Evolutionary conservation across 2,888 invertebrate genomes (phyloP).

Genomic region (Cyclophora albipunctata): DNA sequence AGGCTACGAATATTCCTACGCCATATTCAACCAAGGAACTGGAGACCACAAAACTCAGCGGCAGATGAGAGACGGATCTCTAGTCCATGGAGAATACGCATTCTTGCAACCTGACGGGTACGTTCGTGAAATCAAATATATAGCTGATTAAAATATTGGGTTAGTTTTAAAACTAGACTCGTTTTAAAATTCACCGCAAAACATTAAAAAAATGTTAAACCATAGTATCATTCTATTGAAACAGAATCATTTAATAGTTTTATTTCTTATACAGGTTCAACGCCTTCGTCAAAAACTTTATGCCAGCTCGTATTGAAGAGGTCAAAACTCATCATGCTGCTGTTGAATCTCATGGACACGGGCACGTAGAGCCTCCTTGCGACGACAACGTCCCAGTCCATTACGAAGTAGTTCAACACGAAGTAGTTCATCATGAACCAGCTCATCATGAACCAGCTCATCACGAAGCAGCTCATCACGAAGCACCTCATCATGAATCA

Average conservation of each 20-base stretch:
- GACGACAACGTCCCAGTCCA: constrained; percentile 4
- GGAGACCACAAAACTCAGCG: constrained; percentile 72
- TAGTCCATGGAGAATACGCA: constrained; percentile 70
- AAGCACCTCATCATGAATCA: neutral
- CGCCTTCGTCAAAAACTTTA: constrained; percentile 53
- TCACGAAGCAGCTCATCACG: neutral
- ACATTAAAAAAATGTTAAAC: too few relatives aligned
- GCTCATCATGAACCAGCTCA: neutral
- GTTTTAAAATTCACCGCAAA: too few relatives aligned
- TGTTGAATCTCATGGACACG: constrained; percentile 17
- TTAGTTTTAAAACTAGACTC: constrained; percentile 8
- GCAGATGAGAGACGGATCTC: constrained; percentile 69
- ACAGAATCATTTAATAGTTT: constrained; percentile 3
- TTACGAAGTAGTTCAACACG: neutral
- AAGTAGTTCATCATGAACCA: too few relatives aligned
- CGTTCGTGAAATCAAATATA: constrained; percentile 69
- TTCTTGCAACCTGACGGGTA: constrained; percentile 73
- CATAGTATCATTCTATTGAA: neutral
- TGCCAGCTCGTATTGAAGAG: constrained; percentile 26
- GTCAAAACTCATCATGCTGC: constrained; percentile 28
- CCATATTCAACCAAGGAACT: constrained; percentile 70
- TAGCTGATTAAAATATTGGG: constrained; percentile 71
- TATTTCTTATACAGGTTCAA: constrained; percentile 44
- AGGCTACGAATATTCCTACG: constrained; percentile 67
- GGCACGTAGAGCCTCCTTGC: constrained; percentile 5